Evolutionary conservation across 2,113 vertebrate species (phyloP).

Genomic region (Mirounga angustirostris): DNA sequence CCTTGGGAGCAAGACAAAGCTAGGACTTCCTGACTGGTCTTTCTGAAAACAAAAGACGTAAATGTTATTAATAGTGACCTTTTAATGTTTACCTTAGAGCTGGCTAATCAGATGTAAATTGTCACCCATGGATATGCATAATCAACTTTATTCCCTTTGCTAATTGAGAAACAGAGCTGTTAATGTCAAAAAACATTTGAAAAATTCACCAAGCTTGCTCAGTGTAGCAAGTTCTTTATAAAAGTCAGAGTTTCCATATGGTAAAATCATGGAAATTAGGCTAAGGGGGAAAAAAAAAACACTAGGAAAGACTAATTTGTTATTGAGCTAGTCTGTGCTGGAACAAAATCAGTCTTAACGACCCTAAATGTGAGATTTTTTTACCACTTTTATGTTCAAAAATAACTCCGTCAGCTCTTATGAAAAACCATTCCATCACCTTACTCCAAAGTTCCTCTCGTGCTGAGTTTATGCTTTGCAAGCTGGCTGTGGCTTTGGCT

Average conservation of each 20-base stretch:
- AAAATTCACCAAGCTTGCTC: slow-evolving; percentile 75
- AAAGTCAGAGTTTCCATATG: slow-evolving; percentile 82
- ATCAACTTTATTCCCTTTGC: slow-evolving; percentile 86
- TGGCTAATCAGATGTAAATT: slow-evolving; percentile 84
- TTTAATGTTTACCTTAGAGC: slow-evolving; percentile 82
- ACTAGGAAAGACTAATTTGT: slow-evolving; percentile 63
- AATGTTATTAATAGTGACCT: slow-evolving; percentile 83
- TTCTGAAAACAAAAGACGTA: slow-evolving; percentile 80
- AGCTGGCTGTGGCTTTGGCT: background rate
- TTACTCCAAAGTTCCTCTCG: background rate
- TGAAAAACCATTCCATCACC: background rate
- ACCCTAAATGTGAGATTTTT: background rate
- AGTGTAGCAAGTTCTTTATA: slow-evolving; percentile 71
- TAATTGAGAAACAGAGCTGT: slow-evolving; percentile 86
- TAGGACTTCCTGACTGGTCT: slow-evolving; percentile 45
- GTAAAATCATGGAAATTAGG: slow-evolving; percentile 76
- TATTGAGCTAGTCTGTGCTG: slow-evolving; percentile 40
- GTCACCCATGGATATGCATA: slow-evolving; percentile 82
- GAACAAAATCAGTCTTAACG: slow-evolving; percentile 58
- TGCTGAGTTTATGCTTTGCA: background rate
- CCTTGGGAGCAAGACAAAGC: background rate
- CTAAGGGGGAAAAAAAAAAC: background rate
- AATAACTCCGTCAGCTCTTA: slow-evolving; percentile 39
- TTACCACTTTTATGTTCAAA: slow-evolving; percentile 49
- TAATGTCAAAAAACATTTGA: slow-evolving; percentile 85